Evolutionary conservation across 37 sponge, comb jelly and placozoan genomes (phyloP).

Genomic region (Aphrocallistes beatrix): DNA sequence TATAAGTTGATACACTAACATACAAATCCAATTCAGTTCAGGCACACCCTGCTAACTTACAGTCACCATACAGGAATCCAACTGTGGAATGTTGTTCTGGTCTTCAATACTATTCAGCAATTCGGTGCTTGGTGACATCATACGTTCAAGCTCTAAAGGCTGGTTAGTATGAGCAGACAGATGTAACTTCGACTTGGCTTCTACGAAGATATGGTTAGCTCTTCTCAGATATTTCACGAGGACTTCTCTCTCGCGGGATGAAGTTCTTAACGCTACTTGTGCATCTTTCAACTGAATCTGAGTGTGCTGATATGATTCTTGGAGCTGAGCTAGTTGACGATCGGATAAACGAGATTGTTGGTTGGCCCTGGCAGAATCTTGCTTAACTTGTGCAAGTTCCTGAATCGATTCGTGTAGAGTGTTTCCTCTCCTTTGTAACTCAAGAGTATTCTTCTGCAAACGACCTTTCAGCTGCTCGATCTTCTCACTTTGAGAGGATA

Average conservation of each 20-base stretch:
- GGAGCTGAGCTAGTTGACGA: neutral
- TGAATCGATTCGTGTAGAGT: neutral
- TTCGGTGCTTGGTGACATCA: slow-evolving; percentile 8
- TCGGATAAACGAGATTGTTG: slow-evolving; percentile 9
- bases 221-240: neutral
- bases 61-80: slow-evolving; percentile 11
- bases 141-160: neutral
- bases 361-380: neutral
- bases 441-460: neutral
- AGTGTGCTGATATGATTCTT: neutral
- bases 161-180: neutral
- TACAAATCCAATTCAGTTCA: neutral
- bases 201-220: neutral
- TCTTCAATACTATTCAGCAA: neutral
- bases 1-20: neutral
- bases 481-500: neutral
- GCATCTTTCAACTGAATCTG: neutral
- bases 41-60: neutral
- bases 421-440: slow-evolving; percentile 4
- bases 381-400: neutral
- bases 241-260: neutral
- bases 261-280: neutral
- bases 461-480: slow-evolving; percentile 2
- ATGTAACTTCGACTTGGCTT: neutral
- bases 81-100: neutral